phyloP scores from a whole-genome alignment of 2,888 invertebrate genomes.

The Athalia cordata region DNA sequence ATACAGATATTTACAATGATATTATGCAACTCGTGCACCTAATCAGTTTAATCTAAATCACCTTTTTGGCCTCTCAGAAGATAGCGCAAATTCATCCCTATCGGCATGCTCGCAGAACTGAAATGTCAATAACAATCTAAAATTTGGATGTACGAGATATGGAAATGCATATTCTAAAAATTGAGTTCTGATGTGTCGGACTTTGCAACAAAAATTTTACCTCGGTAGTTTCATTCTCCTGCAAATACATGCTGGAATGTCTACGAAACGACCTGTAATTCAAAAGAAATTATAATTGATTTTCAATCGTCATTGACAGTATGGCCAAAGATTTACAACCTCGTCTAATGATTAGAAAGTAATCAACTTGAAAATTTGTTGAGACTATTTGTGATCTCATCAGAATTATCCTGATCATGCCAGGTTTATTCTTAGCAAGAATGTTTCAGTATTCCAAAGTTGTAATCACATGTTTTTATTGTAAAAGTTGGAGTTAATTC shows the following conservation, averaged over 20 bases:
- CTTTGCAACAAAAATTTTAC: slow-evolving; percentile 50
- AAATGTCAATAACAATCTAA: slow-evolving; percentile 19
- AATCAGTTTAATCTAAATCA: slow-evolving; percentile 49
- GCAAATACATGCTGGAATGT: slow-evolving; percentile 63
- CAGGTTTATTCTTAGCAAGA: too few relatives aligned
- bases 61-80: slow-evolving; percentile 60
- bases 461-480: not conserved
- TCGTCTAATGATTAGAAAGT: too few relatives aligned
- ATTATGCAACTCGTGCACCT: too few relatives aligned
- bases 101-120: slow-evolving; percentile 56
- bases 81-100: slow-evolving; percentile 54
- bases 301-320: too few relatives aligned
- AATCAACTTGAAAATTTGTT: too few relatives aligned
- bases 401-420: too few relatives aligned
- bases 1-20: not conserved
- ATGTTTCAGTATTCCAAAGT: not conserved
- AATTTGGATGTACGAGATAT: not conserved
- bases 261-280: slow-evolving; percentile 62
- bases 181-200: not conserved
- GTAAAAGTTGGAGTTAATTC: slow-evolving; percentile 39
- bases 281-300: not conserved
- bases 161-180: not conserved
- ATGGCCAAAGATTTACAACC: too few relatives aligned
- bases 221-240: slow-evolving; percentile 67
- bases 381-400: too few relatives aligned